Evolutionary conservation across 2,797 vertebrate genomes (phyloP).

Genomic region (Neopelma chrysocephalum): DNA sequence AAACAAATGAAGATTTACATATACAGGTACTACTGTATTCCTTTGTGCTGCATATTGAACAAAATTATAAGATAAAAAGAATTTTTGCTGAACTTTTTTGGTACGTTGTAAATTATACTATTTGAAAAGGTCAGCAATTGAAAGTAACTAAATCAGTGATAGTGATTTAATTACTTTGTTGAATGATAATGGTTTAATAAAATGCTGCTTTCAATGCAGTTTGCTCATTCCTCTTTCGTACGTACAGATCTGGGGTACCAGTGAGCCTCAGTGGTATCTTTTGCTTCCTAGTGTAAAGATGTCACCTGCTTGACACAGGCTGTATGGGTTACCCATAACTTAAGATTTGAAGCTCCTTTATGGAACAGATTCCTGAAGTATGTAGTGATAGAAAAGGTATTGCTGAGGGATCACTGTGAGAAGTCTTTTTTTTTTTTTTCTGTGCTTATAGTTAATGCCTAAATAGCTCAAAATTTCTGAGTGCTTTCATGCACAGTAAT

Average conservation of each 20-base stretch:
- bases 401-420: neutral
- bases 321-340: neutral
- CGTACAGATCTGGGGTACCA: neutral
- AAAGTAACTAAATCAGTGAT: neutral
- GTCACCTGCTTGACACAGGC: neutral
- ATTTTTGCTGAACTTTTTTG: neutral
- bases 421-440: neutral
- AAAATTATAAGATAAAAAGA: neutral
- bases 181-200: neutral
- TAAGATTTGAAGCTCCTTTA: neutral
- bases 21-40: slow-evolving; percentile 72
- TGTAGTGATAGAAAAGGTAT: neutral
- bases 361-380: neutral
- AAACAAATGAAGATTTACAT: slow-evolving; percentile 83
- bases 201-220: neutral
- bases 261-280: neutral
- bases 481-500: neutral
- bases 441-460: neutral
- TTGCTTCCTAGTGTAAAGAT: neutral
- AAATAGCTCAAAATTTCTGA: neutral
- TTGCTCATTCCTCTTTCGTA: neutral
- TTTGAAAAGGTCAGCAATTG: neutral
- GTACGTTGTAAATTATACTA: neutral
- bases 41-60: neutral
- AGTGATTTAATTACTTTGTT: neutral